Percentiles rank a stretch among this genome's conserved stretches.
phyloP scores from a whole-genome alignment of 2,797 vertebrate species.

The Lycodopsis pacificus region DNA sequence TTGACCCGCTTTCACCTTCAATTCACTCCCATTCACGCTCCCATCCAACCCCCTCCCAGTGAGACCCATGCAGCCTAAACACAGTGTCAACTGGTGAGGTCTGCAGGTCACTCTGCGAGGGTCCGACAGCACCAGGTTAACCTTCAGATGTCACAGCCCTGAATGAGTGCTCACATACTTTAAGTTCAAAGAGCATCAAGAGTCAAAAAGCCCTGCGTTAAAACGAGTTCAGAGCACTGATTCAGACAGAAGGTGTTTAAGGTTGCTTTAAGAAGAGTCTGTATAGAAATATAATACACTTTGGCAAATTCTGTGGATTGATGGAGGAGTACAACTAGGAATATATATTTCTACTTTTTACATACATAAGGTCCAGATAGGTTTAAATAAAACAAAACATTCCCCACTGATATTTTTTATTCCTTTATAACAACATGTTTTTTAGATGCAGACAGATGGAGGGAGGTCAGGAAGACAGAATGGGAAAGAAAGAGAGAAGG shows the following conservation, averaged over 20 bases:
- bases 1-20: conserved; percentile 46
- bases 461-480: not conserved
- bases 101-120: conserved; percentile 45
- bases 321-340: not conserved
- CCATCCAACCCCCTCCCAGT: conserved; percentile 31
- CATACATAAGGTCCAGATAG: not conserved
- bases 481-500: not conserved
- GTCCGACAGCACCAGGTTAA: conserved; percentile 32
- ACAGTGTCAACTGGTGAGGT: conserved; percentile 41
- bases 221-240: not conserved
- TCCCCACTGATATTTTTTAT: not conserved
- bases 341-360: not conserved
- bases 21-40: conserved; percentile 35
- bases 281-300: not conserved
- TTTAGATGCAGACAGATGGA: not conserved
- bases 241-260: not conserved
- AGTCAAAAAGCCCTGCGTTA: conserved; percentile 29
- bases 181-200: conserved; percentile 42
- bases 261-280: not conserved
- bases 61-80: conserved; percentile 30
- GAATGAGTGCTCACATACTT: conserved; percentile 36
- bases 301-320: not conserved
- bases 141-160: conserved; percentile 51
- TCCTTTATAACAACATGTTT: not conserved
- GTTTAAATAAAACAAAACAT: not conserved